A percentile compares a stretch with the other conserved stretches of the same genome.
phyloP scores from a whole-genome alignment of 2,113 vertebrate species.

The Ceyx cyanopectus region DNA sequence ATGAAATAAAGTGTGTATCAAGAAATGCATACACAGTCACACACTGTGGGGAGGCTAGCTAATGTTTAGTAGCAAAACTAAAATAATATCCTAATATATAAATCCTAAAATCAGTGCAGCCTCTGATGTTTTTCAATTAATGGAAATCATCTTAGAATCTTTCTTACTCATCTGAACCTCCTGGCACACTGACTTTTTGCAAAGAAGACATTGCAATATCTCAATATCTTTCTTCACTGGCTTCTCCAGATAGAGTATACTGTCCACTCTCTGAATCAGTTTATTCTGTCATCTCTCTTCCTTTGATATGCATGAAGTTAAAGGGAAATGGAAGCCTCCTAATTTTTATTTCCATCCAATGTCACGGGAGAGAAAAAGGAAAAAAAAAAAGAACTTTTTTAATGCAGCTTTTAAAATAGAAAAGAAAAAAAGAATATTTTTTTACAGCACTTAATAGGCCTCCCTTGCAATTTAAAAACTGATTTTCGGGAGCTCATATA shows the following conservation, averaged over 20 bases:
- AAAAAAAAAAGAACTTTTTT: constrained; percentile 8
- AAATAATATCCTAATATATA: neutral
- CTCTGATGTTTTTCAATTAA: neutral
- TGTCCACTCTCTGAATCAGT: constrained; percentile 22
- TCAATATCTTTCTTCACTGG: constrained; percentile 57
- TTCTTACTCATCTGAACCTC: neutral
- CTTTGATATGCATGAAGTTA: constrained; percentile 77
- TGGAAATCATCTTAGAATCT: neutral
- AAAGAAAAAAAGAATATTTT: neutral
- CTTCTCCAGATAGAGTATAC: neutral
- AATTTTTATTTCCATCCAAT: constrained; percentile 73
- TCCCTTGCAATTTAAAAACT: constrained; percentile 78
- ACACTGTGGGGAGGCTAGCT: neutral
- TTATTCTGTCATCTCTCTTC: constrained; percentile 59
- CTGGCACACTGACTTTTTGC: neutral
- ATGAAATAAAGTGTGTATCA: neutral
- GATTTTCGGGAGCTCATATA: constrained; percentile 79
- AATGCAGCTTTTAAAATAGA: constrained; percentile 72
- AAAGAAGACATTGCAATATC: constrained; percentile 37
- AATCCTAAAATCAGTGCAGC: neutral
- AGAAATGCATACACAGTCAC: neutral
- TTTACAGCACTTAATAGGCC: constrained; percentile 79
- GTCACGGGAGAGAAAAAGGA: constrained; percentile 59
- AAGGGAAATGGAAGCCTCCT: constrained; percentile 64
- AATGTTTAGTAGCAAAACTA: neutral